A percentile compares a stretch with the other conserved stretches of the same genome.
Conservation (phyloP, 2,113 vertebrate genomes). For the Pterocles burchelli region DNA sequence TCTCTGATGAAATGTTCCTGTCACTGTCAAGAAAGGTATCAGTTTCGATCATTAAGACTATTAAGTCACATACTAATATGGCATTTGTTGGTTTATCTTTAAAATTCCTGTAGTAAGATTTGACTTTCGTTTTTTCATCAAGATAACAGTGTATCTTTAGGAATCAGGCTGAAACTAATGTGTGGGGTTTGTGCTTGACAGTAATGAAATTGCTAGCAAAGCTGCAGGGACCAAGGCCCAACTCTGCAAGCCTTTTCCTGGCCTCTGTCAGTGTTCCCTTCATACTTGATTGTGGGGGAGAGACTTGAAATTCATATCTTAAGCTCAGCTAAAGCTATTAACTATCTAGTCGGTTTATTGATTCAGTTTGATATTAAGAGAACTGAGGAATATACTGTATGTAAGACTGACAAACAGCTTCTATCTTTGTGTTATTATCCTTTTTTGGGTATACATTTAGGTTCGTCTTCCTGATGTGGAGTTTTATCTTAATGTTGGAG, state of each 20-base stretch:
- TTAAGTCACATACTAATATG: neutral
- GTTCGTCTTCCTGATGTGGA: constrained; percentile 88
- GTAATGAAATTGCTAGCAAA: neutral
- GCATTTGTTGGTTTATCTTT: neutral
- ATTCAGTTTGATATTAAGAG: neutral
- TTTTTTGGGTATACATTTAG: constrained; percentile 57
- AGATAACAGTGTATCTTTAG: neutral
- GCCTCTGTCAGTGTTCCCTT: neutral
- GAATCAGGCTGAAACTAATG: neutral
- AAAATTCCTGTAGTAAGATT: neutral
- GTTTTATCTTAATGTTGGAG: constrained; percentile 92
- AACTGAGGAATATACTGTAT: neutral
- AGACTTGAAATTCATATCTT: neutral
- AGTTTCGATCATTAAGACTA: neutral
- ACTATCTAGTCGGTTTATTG: neutral
- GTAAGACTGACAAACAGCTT: neutral
- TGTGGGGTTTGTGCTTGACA: neutral
- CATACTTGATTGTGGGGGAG: neutral
- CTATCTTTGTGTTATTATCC: neutral
- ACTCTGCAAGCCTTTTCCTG: rapidly evolving
- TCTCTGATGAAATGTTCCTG: constrained; percentile 92
- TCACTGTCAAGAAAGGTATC: constrained; percentile 90
- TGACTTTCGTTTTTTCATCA: neutral
- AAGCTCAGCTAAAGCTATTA: neutral
- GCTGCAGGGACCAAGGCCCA: neutral